Base-by-base conservation (phyloP, 2,888 invertebrate species). In the Luffia ferchaultella region DNA sequence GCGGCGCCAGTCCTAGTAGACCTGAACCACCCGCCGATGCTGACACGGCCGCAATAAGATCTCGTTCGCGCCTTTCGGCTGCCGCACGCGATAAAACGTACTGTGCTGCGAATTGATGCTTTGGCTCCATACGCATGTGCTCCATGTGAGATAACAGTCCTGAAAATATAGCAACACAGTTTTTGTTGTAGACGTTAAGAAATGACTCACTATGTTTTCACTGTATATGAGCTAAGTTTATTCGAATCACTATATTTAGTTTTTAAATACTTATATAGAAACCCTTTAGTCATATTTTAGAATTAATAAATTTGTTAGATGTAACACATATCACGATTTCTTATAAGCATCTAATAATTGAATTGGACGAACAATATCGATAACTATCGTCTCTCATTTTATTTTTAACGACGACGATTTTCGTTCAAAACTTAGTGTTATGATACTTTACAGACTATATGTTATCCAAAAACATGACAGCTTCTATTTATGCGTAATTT, bases 61-160 rank as follows among this genome's bases (percentile, higher is more conserved):
- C 95, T 46, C 95, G 83, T 66, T 96, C 95, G 57, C 96, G 87
- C 60, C 95, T 87, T 67, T 96, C 96, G 16, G 96, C 96, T 5
- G 96, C 96, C 7, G 96, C 96, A 60, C 95, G 85, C 51, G 93
- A 93, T 40, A 96, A 84, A 44, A 96, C 95, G 77, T 96, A 96
- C 69, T 96, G 96, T 20, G 96, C 96, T 42, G 96, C 96, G 67
- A 96, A 96, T 74, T 96, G 96, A 84, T 96, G 96, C 74, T 96
- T 96, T 0, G 96, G 95, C 73, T 96, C 96, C 95, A 96, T 96
- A 65, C 96, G 88, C 96, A 96, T 96, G 71, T 96, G 95, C 65
- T 96, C 96, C 96, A 96, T 96, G 72, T 96, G 96, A 53, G 93
- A 93, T 52, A 96, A 86, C 20, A 96, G 87, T 65, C 96, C 96